Conservation (phyloP, 1,140 invertebrate species). For the Drosophila arawakana region DNA sequence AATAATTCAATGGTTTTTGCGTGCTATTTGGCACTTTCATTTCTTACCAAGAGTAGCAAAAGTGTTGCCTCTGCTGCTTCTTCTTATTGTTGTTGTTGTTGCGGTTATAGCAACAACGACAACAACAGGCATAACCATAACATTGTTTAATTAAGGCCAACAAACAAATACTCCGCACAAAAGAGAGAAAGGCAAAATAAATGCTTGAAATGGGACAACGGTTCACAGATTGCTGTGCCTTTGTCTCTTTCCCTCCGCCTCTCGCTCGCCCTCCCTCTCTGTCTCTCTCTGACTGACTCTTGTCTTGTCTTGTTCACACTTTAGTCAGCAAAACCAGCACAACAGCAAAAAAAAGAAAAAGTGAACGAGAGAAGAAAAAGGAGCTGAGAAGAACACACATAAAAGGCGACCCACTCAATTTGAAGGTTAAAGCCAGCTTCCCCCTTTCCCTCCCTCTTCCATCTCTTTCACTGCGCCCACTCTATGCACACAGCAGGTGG, state of each 20-base stretch:
- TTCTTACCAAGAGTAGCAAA: neutral
- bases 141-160: conserved; percentile 34
- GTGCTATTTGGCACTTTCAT: conserved; percentile 29
- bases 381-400: neutral
- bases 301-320: conserved; percentile 47
- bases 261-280: neutral
- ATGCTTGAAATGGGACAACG: neutral
- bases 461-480: no score
- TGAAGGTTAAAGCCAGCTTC: conserved; percentile 36
- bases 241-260: neutral
- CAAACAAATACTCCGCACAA: conserved; percentile 13
- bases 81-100: conserved; percentile 9
- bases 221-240: conserved; percentile 37
- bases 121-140: conserved; percentile 14
- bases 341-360: neutral
- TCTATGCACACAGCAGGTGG: conserved; percentile 42
- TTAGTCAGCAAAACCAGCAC: conserved; percentile 17
- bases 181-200: neutral
- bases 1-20: conserved; percentile 41
- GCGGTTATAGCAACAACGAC: neutral
- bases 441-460: neutral
- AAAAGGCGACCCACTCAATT: conserved; percentile 41
- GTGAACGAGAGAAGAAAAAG: neutral
- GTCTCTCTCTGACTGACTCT: neutral
- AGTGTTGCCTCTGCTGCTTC: neutral